Evolutionary conservation across 1,140 invertebrate genomes (phyloP), one percentile per base, ranked within the genome.

Genomic region (Hesperophylax magnus): DNA sequence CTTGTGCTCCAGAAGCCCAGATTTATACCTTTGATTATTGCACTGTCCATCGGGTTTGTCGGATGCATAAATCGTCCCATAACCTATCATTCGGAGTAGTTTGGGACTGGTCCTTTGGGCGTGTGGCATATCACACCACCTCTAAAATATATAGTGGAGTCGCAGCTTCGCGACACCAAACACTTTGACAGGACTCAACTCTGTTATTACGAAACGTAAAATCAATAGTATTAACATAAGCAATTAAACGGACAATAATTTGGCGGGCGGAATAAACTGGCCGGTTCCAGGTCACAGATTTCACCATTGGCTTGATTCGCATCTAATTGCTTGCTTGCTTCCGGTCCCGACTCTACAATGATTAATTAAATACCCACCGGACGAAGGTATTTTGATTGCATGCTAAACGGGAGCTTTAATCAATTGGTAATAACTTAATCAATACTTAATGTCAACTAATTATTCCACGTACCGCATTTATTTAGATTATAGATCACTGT

Each of bases 261-360:
- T 47, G 39, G 39, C 14, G 39, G 39, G 39, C 39, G 39, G 56
- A 22, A 20, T 58, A 58, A 58, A 58, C 56, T 18, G n/a, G 56
- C 54, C 54, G n/a, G 54, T 58, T 58, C 56, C 56, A 22, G 56
- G 56, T 58, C 56, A 58, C 56, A 22, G 56, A 58, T 58, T 22
- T 58, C 39, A 47, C 39, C 14, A 67, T 67, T 67, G 63, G 63
- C 27, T 31, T 31, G 27, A 67, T 67, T 67, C 22, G 27, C 22
- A 67, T 67, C 31, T 67, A 67, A 67, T 47, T 47, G 39, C 39
- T 31, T 67, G 22, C 22, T 31, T 15, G 63, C 63, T 67, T 67
- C 63, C 63, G 24, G 31, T 31, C 14, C 63, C 63, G 63, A 67
- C 11, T 27, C n/a, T 27, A 67, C 27, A 27, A 67, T 67, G 63